Percentiles rank a stretch among this genome's conserved stretches.
These are phyloP conservation scores for Drosophila paulistorum DNA, from an alignment of 1,140 invertebrate species.

Conservation along the genomic window DNA sequence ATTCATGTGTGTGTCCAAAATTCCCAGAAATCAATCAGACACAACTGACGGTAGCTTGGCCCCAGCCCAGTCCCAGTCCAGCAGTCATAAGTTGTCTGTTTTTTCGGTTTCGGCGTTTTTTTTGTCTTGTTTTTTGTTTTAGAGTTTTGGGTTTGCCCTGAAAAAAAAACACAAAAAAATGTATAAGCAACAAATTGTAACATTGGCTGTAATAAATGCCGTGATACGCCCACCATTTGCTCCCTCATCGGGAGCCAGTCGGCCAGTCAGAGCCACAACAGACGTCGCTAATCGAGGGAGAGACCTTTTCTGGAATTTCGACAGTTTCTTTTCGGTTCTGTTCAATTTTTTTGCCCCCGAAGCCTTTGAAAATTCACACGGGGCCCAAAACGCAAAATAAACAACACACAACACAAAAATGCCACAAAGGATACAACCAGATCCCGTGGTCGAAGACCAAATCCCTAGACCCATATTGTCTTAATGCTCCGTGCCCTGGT, in stretches of 20 bases:
- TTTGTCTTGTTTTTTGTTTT: not conserved
- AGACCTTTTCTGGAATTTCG: slow-evolving; percentile 70
- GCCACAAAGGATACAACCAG: slow-evolving; percentile 22
- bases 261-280: slow-evolving; percentile 47
- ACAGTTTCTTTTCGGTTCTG: slow-evolving; percentile 53
- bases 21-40: slow-evolving; percentile 82
- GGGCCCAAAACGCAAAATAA: slow-evolving; percentile 78
- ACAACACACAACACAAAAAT: slow-evolving; percentile 40
- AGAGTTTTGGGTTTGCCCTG: slow-evolving; percentile 45
- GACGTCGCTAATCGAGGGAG: slow-evolving; percentile 69
- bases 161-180: slow-evolving; percentile 35
- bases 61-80: slow-evolving; percentile 40
- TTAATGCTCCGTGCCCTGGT: slow-evolving; percentile 68
- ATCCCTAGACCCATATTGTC: slow-evolving; percentile 61
- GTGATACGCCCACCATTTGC: slow-evolving; percentile 82
- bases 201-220: slow-evolving; percentile 83
- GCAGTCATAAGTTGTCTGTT: slow-evolving; percentile 70
- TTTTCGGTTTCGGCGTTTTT: not conserved
- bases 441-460: slow-evolving; percentile 14
- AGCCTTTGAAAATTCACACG: slow-evolving; percentile 81
- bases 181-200: slow-evolving; percentile 77
- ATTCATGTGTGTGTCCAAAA: slow-evolving; percentile 44
- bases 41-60: slow-evolving; percentile 70
- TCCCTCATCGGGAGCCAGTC: slow-evolving; percentile 38
- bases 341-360: slow-evolving; percentile 57